Evolutionary conservation across 1,140 invertebrate genomes (phyloP).

Genomic region (Drosophila athabasca): DNA sequence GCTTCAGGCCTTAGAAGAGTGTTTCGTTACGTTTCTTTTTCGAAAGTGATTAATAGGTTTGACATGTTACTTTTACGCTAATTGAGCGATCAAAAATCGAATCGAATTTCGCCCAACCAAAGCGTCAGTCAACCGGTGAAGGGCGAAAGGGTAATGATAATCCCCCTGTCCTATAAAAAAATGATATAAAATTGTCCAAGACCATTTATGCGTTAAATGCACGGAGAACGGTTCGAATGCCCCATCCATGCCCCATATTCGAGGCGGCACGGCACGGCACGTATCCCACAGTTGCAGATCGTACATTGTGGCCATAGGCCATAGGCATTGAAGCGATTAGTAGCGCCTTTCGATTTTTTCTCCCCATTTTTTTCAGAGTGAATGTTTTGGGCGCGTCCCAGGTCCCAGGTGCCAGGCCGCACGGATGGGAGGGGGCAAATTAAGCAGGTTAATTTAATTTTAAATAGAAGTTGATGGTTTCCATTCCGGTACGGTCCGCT

Average conservation of each 20-base stretch:
- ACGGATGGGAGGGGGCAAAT: constrained; percentile 57
- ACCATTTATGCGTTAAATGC: constrained; percentile 75
- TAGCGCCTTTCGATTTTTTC: constrained; percentile 78
- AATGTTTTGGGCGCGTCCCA: constrained; percentile 76
- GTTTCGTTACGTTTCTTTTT: constrained; percentile 37
- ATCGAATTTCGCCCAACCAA: constrained; percentile 60
- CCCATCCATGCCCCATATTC: constrained; percentile 31
- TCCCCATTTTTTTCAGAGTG: constrained; percentile 41
- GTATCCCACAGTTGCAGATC: constrained; percentile 52
- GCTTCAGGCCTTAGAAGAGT: constrained; percentile 20
- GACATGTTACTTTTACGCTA: constrained; percentile 82
- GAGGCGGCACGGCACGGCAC: not conserved
- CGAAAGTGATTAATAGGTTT: constrained; percentile 80
- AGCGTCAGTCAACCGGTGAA: constrained; percentile 67
- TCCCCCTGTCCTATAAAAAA: constrained; percentile 13
- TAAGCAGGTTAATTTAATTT: constrained; percentile 82
- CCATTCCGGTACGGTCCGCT: not conserved
- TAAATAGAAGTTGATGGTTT: constrained; percentile 77
- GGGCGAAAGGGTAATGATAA: constrained; percentile 74
- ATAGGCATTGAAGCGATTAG: constrained; percentile 75
- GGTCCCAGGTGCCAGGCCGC: not conserved
- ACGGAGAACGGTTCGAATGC: constrained; percentile 46
- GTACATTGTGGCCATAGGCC: constrained; percentile 56
- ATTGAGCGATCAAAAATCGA: constrained; percentile 81
- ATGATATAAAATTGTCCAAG: constrained; percentile 56